Evolutionary conservation across 2,113 vertebrate genomes (phyloP).

Genomic region (Ailuropoda melanoleuca): DNA sequence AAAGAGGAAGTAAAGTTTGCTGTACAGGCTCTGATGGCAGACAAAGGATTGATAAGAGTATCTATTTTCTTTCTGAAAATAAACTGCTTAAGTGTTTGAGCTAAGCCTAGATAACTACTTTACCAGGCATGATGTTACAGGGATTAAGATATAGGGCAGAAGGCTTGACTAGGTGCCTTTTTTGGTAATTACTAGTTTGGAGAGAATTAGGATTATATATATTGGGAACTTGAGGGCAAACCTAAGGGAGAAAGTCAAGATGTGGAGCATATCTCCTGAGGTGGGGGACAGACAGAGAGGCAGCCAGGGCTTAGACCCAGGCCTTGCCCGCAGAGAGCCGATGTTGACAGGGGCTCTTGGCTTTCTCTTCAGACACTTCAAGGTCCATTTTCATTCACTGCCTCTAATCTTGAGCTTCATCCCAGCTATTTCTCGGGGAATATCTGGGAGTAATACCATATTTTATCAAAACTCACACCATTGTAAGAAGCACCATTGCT

Average conservation of each 20-base stretch:
- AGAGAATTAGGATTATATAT: slow-evolving; percentile 22
- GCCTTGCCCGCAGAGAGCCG: not conserved
- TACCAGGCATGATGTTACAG: not conserved
- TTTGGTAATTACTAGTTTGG: not conserved
- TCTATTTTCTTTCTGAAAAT: slow-evolving; percentile 50
- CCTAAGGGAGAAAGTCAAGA: not conserved
- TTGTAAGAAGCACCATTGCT: not conserved
- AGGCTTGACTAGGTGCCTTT: not conserved
- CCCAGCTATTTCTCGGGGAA: not conserved
- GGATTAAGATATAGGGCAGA: not conserved
- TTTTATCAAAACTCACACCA: not conserved
- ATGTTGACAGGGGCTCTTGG: not conserved
- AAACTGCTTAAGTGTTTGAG: not conserved
- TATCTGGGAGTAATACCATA: not conserved
- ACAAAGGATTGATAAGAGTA: not conserved
- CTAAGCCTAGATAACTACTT: not conserved
- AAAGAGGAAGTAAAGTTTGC: slow-evolving; percentile 1
- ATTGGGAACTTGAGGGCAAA: not conserved
- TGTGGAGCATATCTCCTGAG: not conserved
- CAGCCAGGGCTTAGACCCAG: not conserved
- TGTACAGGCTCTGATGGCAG: not conserved
- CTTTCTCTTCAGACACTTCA: not conserved
- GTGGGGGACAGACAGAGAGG: not conserved
- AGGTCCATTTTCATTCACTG: not conserved
- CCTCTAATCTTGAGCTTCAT: not conserved